A percentile compares a stretch with the other conserved stretches of the same genome.
Conservation (phyloP, 2,888 invertebrate species). For the Cryptocephalus primarius region DNA sequence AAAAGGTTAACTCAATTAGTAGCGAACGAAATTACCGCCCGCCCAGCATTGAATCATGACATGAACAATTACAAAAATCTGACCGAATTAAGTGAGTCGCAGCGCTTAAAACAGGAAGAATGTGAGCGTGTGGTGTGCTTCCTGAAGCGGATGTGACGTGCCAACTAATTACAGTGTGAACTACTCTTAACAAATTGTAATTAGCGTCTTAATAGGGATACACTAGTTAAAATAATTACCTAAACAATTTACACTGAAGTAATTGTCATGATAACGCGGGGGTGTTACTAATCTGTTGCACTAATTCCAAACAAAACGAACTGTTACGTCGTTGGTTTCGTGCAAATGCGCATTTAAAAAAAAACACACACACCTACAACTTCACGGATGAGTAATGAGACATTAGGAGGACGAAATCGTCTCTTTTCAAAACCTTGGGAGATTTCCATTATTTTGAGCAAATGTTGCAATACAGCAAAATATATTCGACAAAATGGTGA, state of each 20-base stretch:
- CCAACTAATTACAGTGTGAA: constrained; percentile 37
- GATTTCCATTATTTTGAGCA: too few relatives aligned
- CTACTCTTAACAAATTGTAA: constrained; percentile 36
- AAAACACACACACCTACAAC: too few relatives aligned
- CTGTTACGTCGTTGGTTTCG: too few relatives aligned
- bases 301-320: too few relatives aligned
- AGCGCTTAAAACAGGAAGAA: constrained; percentile 32
- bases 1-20: constrained; percentile 11
- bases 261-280: constrained; percentile 27
- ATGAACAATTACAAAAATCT: constrained; percentile 24
- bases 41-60: constrained; percentile 14
- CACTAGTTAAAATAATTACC: constrained; percentile 39
- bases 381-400: too few relatives aligned
- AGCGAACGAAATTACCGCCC: constrained; percentile 11
- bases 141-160: constrained; percentile 33
- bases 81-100: constrained; percentile 23
- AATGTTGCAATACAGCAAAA: too few relatives aligned
- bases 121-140: constrained; percentile 9
- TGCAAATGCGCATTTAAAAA: too few relatives aligned
- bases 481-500: too few relatives aligned
- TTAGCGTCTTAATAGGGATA: constrained; percentile 40
- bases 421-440: too few relatives aligned
- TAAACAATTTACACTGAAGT: constrained; percentile 34
- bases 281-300: constrained; percentile 22
- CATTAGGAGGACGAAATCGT: too few relatives aligned